Conservation (phyloP, 37 sponge, comb jelly and placozoan genomes). For the Bolinopsis microptera region DNA sequence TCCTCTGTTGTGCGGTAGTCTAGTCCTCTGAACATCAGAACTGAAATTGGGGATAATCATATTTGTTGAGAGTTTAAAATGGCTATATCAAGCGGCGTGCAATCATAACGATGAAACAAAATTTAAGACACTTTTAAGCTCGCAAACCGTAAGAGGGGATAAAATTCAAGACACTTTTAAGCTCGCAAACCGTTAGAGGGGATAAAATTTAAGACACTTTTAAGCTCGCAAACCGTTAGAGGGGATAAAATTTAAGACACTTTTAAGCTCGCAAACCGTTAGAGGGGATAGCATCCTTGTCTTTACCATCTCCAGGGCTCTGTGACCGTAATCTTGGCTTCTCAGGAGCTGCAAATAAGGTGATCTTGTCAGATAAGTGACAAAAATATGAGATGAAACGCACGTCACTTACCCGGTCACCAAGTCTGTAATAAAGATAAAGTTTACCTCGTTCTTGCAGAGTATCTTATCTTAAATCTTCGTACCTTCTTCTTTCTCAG, state of each 20-base stretch:
- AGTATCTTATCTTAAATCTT: not conserved
- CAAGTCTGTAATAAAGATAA: not conserved
- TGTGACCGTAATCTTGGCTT: constrained; percentile 26
- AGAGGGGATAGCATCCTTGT: not conserved
- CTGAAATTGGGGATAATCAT: too few relatives aligned
- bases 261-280: too few relatives aligned
- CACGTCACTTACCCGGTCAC: constrained; percentile 4
- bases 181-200: too few relatives aligned
- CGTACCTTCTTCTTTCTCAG: constrained; percentile 31
- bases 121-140: too few relatives aligned
- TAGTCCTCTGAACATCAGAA: constrained; percentile 81
- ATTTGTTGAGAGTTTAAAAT: too few relatives aligned
- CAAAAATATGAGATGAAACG: not conserved
- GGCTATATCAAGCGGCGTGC: too few relatives aligned
- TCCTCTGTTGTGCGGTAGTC: constrained; percentile 77
- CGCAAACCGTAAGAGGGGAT: too few relatives aligned
- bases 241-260: too few relatives aligned
- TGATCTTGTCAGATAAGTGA: not conserved
- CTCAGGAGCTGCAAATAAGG: not conserved
- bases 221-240: too few relatives aligned
- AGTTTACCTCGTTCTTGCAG: not conserved
- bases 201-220: too few relatives aligned
- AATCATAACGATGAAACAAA: too few relatives aligned
- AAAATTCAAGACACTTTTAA: too few relatives aligned
- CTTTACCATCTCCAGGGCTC: constrained; percentile 5